Base-by-base conservation (phyloP, 2,888 invertebrate genomes). In the Eumerus sabulonum region DNA sequence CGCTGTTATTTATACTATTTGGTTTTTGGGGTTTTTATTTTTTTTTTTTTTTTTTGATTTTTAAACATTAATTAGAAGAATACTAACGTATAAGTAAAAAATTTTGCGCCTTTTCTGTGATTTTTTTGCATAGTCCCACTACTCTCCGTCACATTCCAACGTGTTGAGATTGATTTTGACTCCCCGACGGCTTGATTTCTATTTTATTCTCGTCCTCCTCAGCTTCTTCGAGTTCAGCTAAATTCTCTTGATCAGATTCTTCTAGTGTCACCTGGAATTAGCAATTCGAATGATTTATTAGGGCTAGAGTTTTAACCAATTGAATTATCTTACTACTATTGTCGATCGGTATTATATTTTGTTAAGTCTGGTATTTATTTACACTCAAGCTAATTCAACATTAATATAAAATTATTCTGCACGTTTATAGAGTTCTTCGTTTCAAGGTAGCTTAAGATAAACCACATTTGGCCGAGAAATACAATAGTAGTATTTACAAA, bases 111-210 rank as follows among this genome's bases (percentile, higher is more conserved):
- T 94, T 95, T 91, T 95, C 95, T 90, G 94, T 93, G 91, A 96
- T 92, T 93, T 95, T 95, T 92, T 94, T 94, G 91, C 94, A 96
- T 91, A 95, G 93, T 92, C 95, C 94, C 90, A 94, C 92, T 91
- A 95, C 93, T 94, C 95, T 95, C 95, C 95, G 95, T 96, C 95
- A 96, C 94, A 96, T 96, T 90, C 95, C 95, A 91, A 92, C 85
- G 88, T 92, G 88, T 90, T 91, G 86, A 86, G 90, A 85, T 90
- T 91, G 86, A 90, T 90, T 85, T 90, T 90, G 86, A 90, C 90
- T 86, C 88, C 89, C 88, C 84, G 88, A 87, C 87, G 89, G 87
- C 83, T 87, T 88, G 73, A 84, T 85, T 73, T 85, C 86, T 17
- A 83, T 85, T 16, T 84, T 86, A 60, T 87, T 88, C 57, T 87